Base-by-base conservation (phyloP, 2,113 vertebrate genomes). In the Cyanoderma ruficeps region DNA sequence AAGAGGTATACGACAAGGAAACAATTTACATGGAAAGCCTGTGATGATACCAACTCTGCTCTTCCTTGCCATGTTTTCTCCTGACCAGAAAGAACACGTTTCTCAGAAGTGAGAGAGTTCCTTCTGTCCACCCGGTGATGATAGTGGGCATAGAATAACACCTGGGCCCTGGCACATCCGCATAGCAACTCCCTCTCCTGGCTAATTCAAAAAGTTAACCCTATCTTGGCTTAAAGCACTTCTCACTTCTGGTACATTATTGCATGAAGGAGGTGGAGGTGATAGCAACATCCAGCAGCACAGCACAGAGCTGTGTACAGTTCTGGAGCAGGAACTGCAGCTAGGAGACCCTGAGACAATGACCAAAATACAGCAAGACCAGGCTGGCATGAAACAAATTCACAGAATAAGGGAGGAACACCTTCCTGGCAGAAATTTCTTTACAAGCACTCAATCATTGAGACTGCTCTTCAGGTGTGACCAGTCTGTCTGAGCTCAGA, bases 251-350 rank as follows among this genome's bases (percentile, higher is more conserved):
- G 9, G 7, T 17, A 46, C 1, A 0, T n/a, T 77, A 33, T 57
- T 68, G 47, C 30, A 4, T 30, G 59, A 89, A 72, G 80, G 35
- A 87, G 33, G 13, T 74, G 39, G 24, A 76, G 23, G 31, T 28
- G 47, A 67, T 42, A 30, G 47, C 46, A 85, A 68, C 12, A 63
- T 3, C 25, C 8, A 41, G 33, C 47, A 81, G 69, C 47, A 55
- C 64, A 33, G 7, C 0, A 35, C 6, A 0, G 0, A 91, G 4
- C 8, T 61, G 21, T 24, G 60, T 15, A 24, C 13, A 16, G 31
- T 35, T 75, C 52, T 42, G 21, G 27, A 61, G 42, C 5, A 4
- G 42, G 33, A 84, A 20, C 39, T 56, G 35, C 2, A 7, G 6
- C 30, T 21, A 65, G 55, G 19, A 57, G 37, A 24, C 55, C 19